Percentiles rank a stretch among this genome's conserved stretches.
These are phyloP conservation scores for Caretta caretta DNA, from an alignment of 2,113 vertebrate species.

Conservation along the genomic window DNA sequence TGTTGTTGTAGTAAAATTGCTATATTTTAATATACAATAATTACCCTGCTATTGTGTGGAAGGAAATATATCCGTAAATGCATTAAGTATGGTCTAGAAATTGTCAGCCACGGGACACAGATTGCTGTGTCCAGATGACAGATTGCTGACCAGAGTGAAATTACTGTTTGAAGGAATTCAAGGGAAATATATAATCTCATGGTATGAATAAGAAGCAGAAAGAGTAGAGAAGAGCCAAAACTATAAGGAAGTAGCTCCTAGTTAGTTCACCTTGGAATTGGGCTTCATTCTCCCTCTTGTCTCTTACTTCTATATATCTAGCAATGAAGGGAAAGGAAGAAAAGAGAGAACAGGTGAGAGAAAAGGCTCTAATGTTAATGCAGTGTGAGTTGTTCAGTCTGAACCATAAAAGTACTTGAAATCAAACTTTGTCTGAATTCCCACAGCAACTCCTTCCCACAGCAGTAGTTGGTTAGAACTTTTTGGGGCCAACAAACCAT, in stretches of 20 bases:
- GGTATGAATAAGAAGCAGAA: accelerated
- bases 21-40: neutral
- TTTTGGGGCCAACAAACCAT: neutral
- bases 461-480: neutral
- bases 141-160: neutral
- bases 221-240: neutral
- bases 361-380: neutral
- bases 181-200: neutral
- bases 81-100: neutral
- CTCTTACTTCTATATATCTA: neutral
- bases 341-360: neutral
- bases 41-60: neutral
- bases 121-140: neutral
- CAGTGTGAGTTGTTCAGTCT: neutral
- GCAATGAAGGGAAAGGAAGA: neutral
- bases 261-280: neutral
- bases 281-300: neutral
- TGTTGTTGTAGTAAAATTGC: neutral
- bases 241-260: neutral
- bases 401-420: neutral
- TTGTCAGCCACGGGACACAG: neutral
- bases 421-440: neutral
- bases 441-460: neutral
- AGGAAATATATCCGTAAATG: neutral
- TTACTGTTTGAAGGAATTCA: neutral